Percentiles rank a stretch among this genome's conserved stretches.
Evolutionary conservation across 2,888 invertebrate species (phyloP).

Genomic region (Cheilosia urbana): DNA sequence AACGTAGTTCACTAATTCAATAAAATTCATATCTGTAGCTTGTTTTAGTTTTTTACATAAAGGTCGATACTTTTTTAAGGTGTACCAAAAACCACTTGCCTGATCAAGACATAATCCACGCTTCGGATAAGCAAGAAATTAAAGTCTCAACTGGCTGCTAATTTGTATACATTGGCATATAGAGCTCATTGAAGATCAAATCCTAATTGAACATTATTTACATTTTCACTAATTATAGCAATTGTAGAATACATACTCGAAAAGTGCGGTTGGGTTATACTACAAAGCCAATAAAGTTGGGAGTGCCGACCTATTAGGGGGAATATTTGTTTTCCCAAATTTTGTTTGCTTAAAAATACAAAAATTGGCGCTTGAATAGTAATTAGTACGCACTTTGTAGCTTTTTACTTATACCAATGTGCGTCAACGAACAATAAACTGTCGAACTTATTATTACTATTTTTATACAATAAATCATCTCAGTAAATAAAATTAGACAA

Average conservation of each 20-base stretch:
- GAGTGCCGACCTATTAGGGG: background rate
- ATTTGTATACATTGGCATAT: background rate
- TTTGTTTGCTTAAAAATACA: background rate
- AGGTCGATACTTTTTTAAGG: no score
- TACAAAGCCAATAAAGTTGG: background rate
- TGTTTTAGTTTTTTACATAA: no score
- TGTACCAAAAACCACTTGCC: background rate
- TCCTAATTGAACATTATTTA: background rate
- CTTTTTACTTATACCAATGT: background rate
- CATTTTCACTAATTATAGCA: background rate
- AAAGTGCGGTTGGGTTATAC: background rate
- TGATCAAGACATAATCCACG: background rate
- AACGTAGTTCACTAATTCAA: no score
- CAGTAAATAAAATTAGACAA: no score
- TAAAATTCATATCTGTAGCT: no score
- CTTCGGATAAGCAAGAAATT: background rate
- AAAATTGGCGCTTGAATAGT: background rate
- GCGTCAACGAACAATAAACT: background rate
- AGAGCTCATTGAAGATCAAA: background rate
- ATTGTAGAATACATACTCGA: background rate
- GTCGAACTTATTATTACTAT: background rate
- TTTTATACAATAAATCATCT: no score
- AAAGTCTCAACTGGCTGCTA: background rate
- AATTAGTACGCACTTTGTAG: background rate
- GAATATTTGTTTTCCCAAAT: background rate